phyloP scores from a whole-genome alignment of 35 echinoderm and acorn worm species.

The Apostichopus parvimensis region DNA sequence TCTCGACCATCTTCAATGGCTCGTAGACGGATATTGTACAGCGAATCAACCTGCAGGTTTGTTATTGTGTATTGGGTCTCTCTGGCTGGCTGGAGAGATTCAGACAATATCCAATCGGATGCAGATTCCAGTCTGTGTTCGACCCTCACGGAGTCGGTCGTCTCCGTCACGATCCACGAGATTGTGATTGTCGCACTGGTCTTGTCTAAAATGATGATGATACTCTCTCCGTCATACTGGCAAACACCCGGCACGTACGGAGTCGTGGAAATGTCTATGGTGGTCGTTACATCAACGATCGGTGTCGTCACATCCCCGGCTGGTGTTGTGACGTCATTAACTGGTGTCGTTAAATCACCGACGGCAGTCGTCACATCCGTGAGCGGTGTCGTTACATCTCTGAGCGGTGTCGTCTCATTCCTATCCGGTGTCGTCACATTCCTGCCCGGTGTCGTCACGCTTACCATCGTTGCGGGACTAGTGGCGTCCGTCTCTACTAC shows the following conservation, averaged over 20 bases:
- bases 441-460: not conserved
- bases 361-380: not conserved
- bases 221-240: conserved; percentile 15
- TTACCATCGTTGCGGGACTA: not conserved
- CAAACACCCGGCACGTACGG: not conserved
- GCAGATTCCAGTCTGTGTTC: not conserved
- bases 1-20: not conserved
- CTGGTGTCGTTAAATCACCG: not conserved
- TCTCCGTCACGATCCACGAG: not conserved
- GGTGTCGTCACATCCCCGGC: not conserved
- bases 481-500: not conserved
- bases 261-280: not conserved
- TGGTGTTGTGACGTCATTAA: not conserved
- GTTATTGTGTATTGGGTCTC: not conserved
- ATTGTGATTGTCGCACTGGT: not conserved
- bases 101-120: not conserved
- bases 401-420: not conserved
- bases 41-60: not conserved
- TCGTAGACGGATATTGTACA: not conserved
- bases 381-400: not conserved
- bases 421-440: not conserved
- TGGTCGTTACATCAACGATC: not conserved
- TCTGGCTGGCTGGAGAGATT: not conserved
- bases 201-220: not conserved
- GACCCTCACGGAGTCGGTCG: conserved; percentile 13